These are phyloP conservation scores for Nomada goodeniana DNA, from an alignment of 2,888 invertebrate genomes.

Conservation along the genomic window DNA sequence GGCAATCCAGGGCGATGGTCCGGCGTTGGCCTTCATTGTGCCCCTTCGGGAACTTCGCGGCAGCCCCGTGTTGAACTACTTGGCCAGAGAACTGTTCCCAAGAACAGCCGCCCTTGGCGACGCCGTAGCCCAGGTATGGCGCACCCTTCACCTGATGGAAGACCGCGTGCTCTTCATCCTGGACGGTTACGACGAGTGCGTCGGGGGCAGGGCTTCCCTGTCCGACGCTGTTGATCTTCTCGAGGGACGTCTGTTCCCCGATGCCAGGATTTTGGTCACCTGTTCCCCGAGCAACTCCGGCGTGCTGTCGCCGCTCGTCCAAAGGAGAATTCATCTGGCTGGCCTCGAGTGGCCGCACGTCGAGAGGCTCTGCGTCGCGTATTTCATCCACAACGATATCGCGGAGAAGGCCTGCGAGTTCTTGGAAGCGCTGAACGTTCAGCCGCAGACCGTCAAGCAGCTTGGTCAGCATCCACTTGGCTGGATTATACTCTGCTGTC, in stretches of 20 bases:
- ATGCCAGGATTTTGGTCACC: constrained; percentile 85
- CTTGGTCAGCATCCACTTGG: constrained; percentile 86
- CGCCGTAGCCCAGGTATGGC: constrained; percentile 84
- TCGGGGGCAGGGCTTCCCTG: constrained; percentile 82
- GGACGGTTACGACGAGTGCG: constrained; percentile 86
- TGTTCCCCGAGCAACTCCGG: constrained; percentile 84
- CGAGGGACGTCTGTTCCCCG: constrained; percentile 86
- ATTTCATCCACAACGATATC: constrained; percentile 84
- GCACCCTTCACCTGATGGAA: constrained; percentile 84
- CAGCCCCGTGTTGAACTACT: constrained; percentile 76
- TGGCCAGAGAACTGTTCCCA: constrained; percentile 83
- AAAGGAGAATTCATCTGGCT: constrained; percentile 85
- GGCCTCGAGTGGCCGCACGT: constrained; percentile 85
- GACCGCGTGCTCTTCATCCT: constrained; percentile 85
- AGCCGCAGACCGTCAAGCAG: constrained; percentile 81
- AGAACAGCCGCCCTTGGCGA: constrained; percentile 77
- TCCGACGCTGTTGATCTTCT: constrained; percentile 85
- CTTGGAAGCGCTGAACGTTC: constrained; percentile 83
- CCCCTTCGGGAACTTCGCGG: constrained; percentile 86
- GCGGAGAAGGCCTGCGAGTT: constrained; percentile 82
- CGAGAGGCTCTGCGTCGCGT: constrained; percentile 84
- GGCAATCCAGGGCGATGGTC: constrained; percentile 85
- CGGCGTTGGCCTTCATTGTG: constrained; percentile 85
- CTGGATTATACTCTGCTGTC: constrained; percentile 85
- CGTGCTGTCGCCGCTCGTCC: constrained; percentile 84